phyloP scores from a whole-genome alignment of 2,113 vertebrate genomes.

The Gorilla gorilla region DNA sequence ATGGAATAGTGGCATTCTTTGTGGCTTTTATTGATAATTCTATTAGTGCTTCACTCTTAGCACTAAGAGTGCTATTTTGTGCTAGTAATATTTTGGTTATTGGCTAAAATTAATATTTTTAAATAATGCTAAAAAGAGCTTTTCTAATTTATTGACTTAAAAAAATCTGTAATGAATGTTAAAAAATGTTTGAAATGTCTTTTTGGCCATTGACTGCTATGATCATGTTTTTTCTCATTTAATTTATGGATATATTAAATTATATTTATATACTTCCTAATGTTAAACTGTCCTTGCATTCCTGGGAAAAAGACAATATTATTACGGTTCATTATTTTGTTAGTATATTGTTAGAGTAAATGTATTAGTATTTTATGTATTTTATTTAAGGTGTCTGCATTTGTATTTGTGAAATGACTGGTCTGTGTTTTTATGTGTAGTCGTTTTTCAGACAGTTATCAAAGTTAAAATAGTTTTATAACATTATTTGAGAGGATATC shows the following conservation, averaged over 20 bases:
- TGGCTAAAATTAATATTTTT: conserved; percentile 19
- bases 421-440: not conserved
- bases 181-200: not conserved
- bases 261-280: too few relatives aligned
- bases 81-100: not conserved
- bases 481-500: not conserved
- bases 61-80: not conserved
- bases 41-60: not conserved
- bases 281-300: not conserved
- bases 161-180: not conserved
- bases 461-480: conserved; percentile 7
- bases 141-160: not conserved
- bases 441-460: not conserved
- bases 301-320: not conserved
- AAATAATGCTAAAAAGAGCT: not conserved
- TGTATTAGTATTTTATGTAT: not conserved
- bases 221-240: conserved; percentile 18
- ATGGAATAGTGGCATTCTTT: not conserved
- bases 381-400: conserved; percentile 25
- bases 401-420: not conserved
- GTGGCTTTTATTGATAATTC: not conserved
- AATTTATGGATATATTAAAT: not conserved
- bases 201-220: not conserved
- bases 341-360: not conserved
- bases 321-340: not conserved